Percentiles rank a stretch among this genome's conserved stretches.
Conservation (phyloP, 2,797 vertebrate species). For the Triplophysa bombifrons region DNA sequence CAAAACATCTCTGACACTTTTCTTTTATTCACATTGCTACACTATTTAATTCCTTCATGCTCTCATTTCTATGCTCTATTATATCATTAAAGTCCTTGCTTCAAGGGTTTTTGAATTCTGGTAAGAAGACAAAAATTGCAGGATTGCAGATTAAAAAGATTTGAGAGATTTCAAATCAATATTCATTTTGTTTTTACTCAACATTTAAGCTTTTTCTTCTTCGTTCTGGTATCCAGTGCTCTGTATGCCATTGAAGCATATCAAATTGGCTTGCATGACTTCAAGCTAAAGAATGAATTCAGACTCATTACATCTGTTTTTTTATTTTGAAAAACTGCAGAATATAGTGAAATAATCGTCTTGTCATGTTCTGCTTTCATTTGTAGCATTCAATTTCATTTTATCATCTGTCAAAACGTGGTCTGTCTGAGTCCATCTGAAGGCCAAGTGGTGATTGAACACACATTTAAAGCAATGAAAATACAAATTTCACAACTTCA, state of each 20-base stretch:
- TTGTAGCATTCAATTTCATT: conserved; percentile 14
- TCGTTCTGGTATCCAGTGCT: not conserved
- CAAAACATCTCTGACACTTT: not conserved
- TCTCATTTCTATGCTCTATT: not conserved
- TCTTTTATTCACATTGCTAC: not conserved
- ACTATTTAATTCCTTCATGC: not conserved
- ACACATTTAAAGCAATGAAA: conserved; percentile 34
- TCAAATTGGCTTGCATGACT: not conserved
- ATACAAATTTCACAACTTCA: conserved; percentile 22
- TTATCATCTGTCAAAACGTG: conserved; percentile 32
- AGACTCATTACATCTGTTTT: not conserved
- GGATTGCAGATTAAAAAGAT: not conserved
- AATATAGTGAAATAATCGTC: not conserved
- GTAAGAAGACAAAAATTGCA: not conserved
- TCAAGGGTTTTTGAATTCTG: no score
- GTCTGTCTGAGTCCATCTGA: not conserved
- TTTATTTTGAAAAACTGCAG: not conserved
- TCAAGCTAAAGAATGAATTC: not conserved
- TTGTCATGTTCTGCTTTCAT: conserved; percentile 10
- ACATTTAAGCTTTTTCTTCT: conserved; percentile 3
- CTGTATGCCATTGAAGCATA: not conserved
- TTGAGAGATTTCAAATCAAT: not conserved
- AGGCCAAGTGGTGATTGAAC: conserved; percentile 26
- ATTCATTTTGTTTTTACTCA: not conserved
- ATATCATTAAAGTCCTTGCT: not conserved